Evolutionary conservation across 2,113 vertebrate genomes (phyloP).

Genomic region (Sus scrofa): T2T-Sscrofa CM000814.6:131238501-131239000

Average conservation of each 20-base stretch:
- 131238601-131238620: rapidly evolving
- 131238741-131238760: no score
- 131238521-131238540: neutral
- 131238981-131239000: neutral
- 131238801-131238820: neutral
- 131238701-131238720: neutral
- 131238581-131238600: neutral
- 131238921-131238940: neutral
- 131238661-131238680: neutral
- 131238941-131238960: neutral
- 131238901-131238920: neutral
- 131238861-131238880: neutral
- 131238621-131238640: neutral
- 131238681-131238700: neutral
- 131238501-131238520: neutral
- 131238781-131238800: neutral
- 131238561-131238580: neutral
- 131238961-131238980: neutral
- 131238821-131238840: slow-evolving; percentile 10
- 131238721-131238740: neutral
- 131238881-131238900: neutral
- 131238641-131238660: neutral
- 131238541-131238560: neutral
- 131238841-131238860: neutral
- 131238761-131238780: neutral